Base-by-base conservation (phyloP, 64 coral and sea anemone genomes). In the Astreopora myriophthalma region DNA sequence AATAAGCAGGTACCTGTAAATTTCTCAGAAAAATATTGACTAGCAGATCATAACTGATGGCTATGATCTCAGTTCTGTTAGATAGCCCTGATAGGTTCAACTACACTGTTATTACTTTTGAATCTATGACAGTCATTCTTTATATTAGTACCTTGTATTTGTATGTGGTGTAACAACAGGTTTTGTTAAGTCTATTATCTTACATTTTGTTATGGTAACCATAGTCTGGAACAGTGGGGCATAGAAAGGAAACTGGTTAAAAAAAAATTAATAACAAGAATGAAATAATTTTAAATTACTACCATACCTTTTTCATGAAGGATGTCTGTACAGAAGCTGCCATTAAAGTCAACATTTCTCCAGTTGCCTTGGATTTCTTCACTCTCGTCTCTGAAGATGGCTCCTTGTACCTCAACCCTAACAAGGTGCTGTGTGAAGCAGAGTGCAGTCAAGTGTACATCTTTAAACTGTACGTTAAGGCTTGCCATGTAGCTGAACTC, bases 251-350 rank as follows among this genome's bases (percentile, higher is more conserved):
- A n/a, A n/a, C n/a, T n/a, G n/a, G n/a, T n/a, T n/a, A n/a, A n/a
- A n/a, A n/a, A 6, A n/a, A n/a, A n/a, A n/a, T n/a, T n/a, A n/a
- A n/a, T n/a, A n/a, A n/a, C n/a, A n/a, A n/a, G n/a, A n/a, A n/a
- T n/a, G n/a, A n/a, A 26, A 14, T 32, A 72, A 10, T 32, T 72
- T 1, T 16, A 20, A 29, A 72, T 25, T 32, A 72, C 11, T 72
- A 12, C 13, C 11, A 67, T 70, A 14, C 16, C 5, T 6, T 36
- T 34, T 73, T 67, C 34, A 61, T 85, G 4, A 74, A 97, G 95
- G 95, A 97, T 82, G 75, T 97, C 38, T 93, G 92, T 34, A 75
- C 79, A 58, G 80, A 93, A 74, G 92, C 83, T 31, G 95, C 91
- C n/a, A 74, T 86, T 36, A 39, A 75, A 82, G 71, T 93, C 11